Evolutionary conservation across 2,113 vertebrate species (phyloP), one percentile per base, ranked within the genome.

Genomic region (Callocephalon fimbriatum): DNA sequence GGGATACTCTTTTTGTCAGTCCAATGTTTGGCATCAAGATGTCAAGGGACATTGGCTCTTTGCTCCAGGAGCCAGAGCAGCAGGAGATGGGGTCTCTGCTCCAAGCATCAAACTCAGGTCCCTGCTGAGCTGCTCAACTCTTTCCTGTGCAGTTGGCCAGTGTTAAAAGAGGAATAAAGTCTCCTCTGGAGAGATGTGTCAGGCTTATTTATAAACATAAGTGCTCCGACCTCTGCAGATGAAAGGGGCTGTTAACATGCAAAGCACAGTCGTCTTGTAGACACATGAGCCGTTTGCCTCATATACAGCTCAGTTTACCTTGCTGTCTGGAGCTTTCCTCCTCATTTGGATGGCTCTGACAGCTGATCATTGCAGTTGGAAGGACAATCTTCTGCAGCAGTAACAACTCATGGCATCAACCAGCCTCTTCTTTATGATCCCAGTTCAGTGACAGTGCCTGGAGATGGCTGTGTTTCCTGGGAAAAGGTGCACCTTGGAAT

Each of bases 141-240:
- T 56, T 54, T 42, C 58, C 84, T 8, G 19, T 78, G 88, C 71
- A 70, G 50, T 68, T 96, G 87, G 85, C 62, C 32, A 15, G 15
- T 2, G 10, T 88, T 94, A 35, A 90, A 95, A 94, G 86, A 67
- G 32, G 48, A 86, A 62, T 32, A 15, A 76, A 58, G 18, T 53
- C 90, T 94, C 66, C 90, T 73, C 72, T 79, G 53, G 80, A 91
- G 93, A 82, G 70, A 61, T 40, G 31, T 29, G 65, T 9, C 40
- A 59, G 61, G 23, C 44, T 82, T 81, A 68, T 91, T 93, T 90
- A 88, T 86, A 86, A 94, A 93, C 54, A 82, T 37, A 90, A 92
- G 71, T 58, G 37, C 76, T 87, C 70, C 31, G 45, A 45, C 27
- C 44, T 76, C 37, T 79, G 81, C 32, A 82, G 78, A 76, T 86